Percentiles rank a stretch among this genome's conserved stretches.
These are phyloP conservation scores for Carlito syrichta DNA, from an alignment of 2,113 vertebrate genomes.

Conservation along the genomic window DNA sequence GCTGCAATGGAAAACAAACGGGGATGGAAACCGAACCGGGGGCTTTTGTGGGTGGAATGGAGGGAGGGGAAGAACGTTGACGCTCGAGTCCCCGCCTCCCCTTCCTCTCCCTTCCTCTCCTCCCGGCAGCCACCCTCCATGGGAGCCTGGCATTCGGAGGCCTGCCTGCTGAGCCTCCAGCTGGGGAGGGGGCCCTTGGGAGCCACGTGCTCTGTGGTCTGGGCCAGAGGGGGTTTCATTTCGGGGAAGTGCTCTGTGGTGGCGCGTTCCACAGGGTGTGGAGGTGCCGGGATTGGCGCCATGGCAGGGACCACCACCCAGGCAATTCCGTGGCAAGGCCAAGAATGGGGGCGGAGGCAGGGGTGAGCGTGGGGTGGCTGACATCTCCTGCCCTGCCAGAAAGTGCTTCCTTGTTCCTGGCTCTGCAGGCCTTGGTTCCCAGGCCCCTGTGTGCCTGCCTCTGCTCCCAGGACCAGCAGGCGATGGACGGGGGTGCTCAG, in stretches of 20 bases:
- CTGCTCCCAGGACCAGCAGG: not conserved
- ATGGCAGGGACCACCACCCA: constrained; percentile 8
- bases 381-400: not conserved
- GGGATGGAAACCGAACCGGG: constrained; percentile 48
- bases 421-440: not conserved
- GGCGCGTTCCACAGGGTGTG: constrained; percentile 45
- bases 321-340: constrained; percentile 38
- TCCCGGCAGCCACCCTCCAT: constrained; percentile 43
- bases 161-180: constrained; percentile 60
- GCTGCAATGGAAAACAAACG: constrained; percentile 77
- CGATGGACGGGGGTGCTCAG: not conserved
- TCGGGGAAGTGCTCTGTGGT: constrained; percentile 70
- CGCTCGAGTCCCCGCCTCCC: constrained; percentile 43
- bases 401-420: not conserved
- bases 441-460: not conserved
- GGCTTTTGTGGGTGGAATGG: constrained; percentile 65
- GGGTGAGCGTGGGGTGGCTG: not conserved
- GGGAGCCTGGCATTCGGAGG: constrained; percentile 65
- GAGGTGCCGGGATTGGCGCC: constrained; percentile 61
- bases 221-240: constrained; percentile 56
- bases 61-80: constrained; percentile 39
- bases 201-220: constrained; percentile 72
- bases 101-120: not conserved
- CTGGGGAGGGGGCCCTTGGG: constrained; percentile 69
- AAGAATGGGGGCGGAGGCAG: not conserved